phyloP scores from a whole-genome alignment of 2,797 vertebrate species.

The Orientallactaga sibirica region DNA sequence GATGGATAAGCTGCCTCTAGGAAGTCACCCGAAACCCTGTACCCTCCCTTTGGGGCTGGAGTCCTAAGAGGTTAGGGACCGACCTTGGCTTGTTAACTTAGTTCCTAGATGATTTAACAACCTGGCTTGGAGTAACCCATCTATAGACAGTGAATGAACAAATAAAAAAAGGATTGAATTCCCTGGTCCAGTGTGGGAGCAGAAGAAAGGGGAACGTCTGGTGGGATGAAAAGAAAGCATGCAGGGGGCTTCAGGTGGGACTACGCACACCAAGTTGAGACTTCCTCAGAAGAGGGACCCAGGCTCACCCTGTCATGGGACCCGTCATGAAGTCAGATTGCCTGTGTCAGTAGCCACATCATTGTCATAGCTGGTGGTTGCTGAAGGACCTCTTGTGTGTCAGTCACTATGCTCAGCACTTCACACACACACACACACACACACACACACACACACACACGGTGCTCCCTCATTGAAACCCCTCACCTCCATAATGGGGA shows the following conservation, averaged over 20 bases:
- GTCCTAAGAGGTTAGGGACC: neutral
- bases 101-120: neutral
- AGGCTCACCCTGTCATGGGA: neutral
- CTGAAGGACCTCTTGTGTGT: neutral
- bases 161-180: constrained; percentile 14
- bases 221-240: neutral
- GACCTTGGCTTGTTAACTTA: neutral
- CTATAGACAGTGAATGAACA: neutral
- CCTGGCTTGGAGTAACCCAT: neutral
- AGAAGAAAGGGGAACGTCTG: neutral
- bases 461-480: neutral
- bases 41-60: neutral
- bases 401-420: neutral
- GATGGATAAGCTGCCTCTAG: neutral
- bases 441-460: neutral
- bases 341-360: neutral
- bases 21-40: neutral
- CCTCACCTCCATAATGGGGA: neutral
- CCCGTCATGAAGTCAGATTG: neutral
- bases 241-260: neutral
- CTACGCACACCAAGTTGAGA: neutral
- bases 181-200: neutral
- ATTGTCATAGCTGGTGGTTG: neutral
- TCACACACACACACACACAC: neutral
- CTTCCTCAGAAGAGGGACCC: neutral